These are phyloP conservation scores for Stratiomys singularior DNA, from an alignment of 2,888 invertebrate genomes.

Conservation along the genomic window DNA sequence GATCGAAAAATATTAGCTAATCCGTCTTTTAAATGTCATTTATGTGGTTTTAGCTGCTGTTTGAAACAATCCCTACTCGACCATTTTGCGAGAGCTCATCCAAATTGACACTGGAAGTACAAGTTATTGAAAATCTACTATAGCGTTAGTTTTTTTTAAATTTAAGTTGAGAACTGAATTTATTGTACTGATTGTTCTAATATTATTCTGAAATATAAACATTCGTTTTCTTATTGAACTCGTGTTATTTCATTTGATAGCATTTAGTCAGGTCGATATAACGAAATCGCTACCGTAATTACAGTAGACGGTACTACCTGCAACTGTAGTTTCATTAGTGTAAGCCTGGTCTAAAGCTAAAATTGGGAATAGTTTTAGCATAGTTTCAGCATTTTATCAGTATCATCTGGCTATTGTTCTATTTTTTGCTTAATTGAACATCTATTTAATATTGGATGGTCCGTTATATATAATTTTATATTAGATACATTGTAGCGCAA, in stretches of 20 bases:
- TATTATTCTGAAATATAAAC: neutral
- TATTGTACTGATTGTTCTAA: neutral
- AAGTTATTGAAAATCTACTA: conserved; percentile 28
- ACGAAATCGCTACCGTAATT: conserved; percentile 63
- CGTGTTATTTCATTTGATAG: neutral
- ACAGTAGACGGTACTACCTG: conserved; percentile 67
- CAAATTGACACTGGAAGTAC: conserved; percentile 53
- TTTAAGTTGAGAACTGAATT: conserved; percentile 20
- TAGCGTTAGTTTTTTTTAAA: conserved; percentile 21
- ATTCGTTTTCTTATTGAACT: neutral
- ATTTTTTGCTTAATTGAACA: no score
- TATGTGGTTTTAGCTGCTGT: conserved; percentile 59
- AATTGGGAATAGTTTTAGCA: no score
- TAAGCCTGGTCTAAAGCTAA: neutral
- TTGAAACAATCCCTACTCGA: conserved; percentile 56
- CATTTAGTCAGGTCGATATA: conserved; percentile 62
- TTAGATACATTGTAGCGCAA: no score
- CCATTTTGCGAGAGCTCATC: conserved; percentile 58
- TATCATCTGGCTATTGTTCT: no score
- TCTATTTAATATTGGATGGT: no score
- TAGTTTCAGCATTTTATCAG: no score
- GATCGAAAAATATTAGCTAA: conserved; percentile 55
- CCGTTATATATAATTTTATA: no score
- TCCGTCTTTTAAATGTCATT: conserved; percentile 58
- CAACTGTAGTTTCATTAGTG: conserved; percentile 56